Percentiles rank a stretch among this genome's conserved stretches.
phyloP scores from a whole-genome alignment of 2,113 vertebrate species.

The Calypte anna region DNA sequence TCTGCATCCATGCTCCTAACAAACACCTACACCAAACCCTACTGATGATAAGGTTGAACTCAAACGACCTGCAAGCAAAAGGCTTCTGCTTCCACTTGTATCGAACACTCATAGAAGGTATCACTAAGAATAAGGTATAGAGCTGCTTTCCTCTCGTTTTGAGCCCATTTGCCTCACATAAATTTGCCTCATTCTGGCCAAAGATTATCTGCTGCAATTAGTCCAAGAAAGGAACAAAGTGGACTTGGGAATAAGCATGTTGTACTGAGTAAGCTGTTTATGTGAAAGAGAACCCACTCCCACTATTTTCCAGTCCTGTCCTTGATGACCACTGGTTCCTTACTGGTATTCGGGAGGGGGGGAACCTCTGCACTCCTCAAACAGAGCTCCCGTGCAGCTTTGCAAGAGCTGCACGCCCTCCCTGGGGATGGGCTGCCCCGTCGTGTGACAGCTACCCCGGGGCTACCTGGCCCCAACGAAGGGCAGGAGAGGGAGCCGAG shows the following conservation, averaged over 20 bases:
- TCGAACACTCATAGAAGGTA: accelerated
- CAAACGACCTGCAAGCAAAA: neutral
- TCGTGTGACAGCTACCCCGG: no score
- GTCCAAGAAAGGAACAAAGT: neutral
- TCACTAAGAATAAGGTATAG: neutral
- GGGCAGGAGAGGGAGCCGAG: neutral
- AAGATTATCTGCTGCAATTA: neutral
- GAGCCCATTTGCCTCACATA: neutral
- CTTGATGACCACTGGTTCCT: neutral
- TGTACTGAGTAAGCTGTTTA: neutral
- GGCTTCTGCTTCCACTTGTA: neutral
- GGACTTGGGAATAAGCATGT: neutral
- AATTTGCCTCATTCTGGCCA: neutral
- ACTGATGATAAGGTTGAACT: accelerated
- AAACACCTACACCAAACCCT: neutral
- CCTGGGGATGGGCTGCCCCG: accelerated
- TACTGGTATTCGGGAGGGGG: neutral
- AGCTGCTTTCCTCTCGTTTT: neutral
- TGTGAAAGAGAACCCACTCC: neutral
- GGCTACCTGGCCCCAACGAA: no score
- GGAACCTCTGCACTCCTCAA: neutral
- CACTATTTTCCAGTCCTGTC: neutral
- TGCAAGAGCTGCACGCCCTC: neutral
- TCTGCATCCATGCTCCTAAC: neutral
- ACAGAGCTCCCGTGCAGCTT: neutral